These are phyloP conservation scores for Ceratitis capitata DNA, from an alignment of 1,140 invertebrate species.

Conservation along the genomic window DNA sequence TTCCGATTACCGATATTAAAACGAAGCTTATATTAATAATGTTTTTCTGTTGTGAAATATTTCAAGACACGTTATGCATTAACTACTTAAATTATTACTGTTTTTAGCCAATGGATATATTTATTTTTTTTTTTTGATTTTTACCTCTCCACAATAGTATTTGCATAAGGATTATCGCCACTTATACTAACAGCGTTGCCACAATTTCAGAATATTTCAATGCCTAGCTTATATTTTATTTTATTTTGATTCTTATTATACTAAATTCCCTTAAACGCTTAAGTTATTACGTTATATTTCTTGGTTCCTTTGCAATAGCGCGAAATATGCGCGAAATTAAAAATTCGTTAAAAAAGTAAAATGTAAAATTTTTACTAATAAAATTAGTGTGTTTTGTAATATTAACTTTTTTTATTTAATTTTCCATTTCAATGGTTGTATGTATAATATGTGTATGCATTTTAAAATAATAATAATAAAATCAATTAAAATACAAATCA, in stretches of 20 bases:
- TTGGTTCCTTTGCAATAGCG: background rate
- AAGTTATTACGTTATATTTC: background rate
- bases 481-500: slow-evolving; percentile 18
- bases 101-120: too few species aligned
- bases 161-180: background rate
- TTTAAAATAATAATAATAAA: background rate
- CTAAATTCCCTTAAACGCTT: background rate
- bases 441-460: background rate
- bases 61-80: too few species aligned
- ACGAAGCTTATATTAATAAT: too few species aligned
- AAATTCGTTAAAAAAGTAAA: slow-evolving; percentile 18
- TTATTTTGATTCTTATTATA: background rate
- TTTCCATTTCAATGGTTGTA: background rate
- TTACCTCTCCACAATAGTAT: background rate
- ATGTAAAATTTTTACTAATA: slow-evolving; percentile 33
- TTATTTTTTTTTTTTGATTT: background rate
- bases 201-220: too few species aligned
- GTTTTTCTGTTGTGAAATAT: too few species aligned
- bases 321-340: background rate
- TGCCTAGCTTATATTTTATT: background rate
- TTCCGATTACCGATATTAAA: too few species aligned
- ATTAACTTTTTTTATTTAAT: background rate
- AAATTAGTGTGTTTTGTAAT: background rate
- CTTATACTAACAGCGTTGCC: background rate
- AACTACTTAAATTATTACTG: too few species aligned